Base-by-base conservation (phyloP, 2,888 invertebrate species). In the Cyclophora albipunctata region DNA sequence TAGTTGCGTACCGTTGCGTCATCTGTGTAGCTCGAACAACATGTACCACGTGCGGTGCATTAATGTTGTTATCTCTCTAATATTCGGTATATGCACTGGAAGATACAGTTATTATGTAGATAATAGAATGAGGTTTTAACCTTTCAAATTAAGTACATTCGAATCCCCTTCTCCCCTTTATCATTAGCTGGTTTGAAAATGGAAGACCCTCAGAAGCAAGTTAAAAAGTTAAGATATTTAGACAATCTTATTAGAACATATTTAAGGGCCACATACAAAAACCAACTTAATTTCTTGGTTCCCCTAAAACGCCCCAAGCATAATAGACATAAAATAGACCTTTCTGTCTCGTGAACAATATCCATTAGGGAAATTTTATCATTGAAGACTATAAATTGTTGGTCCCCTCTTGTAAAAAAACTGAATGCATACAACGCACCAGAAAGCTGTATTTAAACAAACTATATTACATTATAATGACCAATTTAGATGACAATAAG, bases 301-400 rank as follows among this genome's bases (percentile, higher is more conserved):
- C 60, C 61, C 59, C 52, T 58, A 59, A 57, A 55, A 47, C 51
- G 33, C 51, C 48, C 45, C 54, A 49, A 55, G 59, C 64, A 57
- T 72, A 73, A 77, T 72, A 67, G 66, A 64, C 55, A 67, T 71
- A 67, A 69, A 74, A 74, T 70, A 69, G 66, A 69, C 71, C 69
- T 69, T 66, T 67, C 64, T 68, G 67, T 73, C 71, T 73, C 79
- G 73, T 80, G 81, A 78, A 78, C 78, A 80, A 75, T 78, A 79
- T 77, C 81, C 80, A 81, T 81, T 81, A 81, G 70, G 71, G 70
- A 74, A 78, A 78, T 81, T 76, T 84, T 83, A 81, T 84, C 79
- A 81, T 77, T 72, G 69, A 69, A 69, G 69, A 72, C 77, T 67
- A 84, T 85, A 84, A 85, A 84, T 84, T 80, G 80, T 64, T 52